These are phyloP conservation scores for Pammene fasciana DNA, from an alignment of 2,888 invertebrate genomes.

Conservation along the genomic window DNA sequence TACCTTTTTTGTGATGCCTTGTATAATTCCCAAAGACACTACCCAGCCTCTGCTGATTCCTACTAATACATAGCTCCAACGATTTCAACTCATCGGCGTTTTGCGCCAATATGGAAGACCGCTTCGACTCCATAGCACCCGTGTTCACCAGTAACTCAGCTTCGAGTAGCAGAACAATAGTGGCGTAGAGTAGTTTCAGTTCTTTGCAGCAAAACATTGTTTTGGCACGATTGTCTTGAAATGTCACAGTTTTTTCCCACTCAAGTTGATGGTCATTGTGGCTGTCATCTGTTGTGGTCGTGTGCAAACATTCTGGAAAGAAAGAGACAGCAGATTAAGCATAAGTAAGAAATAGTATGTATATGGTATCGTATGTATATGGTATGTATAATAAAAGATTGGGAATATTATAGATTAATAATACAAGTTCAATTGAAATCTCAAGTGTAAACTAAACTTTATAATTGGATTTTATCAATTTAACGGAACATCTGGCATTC, in stretches of 20 bases:
- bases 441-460: too few relatives aligned
- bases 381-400: too few relatives aligned
- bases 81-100: slow-evolving; percentile 74
- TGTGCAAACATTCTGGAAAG: slow-evolving; percentile 65
- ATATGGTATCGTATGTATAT: too few relatives aligned
- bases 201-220: slow-evolving; percentile 81
- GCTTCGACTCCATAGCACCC: slow-evolving; percentile 75
- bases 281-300: slow-evolving; percentile 58
- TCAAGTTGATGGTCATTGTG: slow-evolving; percentile 78
- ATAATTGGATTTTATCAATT: too few relatives aligned
- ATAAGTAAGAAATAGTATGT: not conserved
- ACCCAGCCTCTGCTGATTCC: slow-evolving; percentile 75
- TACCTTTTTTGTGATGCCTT: slow-evolving; percentile 79
- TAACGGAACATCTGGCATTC: too few relatives aligned
- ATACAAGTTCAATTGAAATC: too few relatives aligned
- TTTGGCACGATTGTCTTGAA: slow-evolving; percentile 67
- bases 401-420: too few relatives aligned
- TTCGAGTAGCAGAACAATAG: slow-evolving; percentile 74
- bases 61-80: slow-evolving; percentile 72
- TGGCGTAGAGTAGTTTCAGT: slow-evolving; percentile 77
- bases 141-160: slow-evolving; percentile 74
- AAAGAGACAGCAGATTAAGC: slow-evolving; percentile 42
- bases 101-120: slow-evolving; percentile 73
- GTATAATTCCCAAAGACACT: slow-evolving; percentile 79
- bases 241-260: slow-evolving; percentile 70